A percentile compares a stretch with the other conserved stretches of the same genome.
Conservation (phyloP, 2,113 vertebrate species). For the Ellobius talpinus region DNA sequence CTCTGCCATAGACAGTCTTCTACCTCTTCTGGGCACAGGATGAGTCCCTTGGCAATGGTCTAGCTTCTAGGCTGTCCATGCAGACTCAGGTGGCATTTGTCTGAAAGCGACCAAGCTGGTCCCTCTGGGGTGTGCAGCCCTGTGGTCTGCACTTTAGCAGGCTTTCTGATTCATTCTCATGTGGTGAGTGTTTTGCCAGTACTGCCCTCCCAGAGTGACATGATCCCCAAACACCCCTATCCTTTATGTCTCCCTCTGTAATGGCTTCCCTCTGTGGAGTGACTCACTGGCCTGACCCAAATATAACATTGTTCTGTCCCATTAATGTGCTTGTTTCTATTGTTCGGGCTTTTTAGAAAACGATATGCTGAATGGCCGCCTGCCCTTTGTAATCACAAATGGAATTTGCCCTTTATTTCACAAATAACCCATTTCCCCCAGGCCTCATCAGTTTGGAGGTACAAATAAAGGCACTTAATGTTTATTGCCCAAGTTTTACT, state of each 20-base stretch:
- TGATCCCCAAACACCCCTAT: not conserved
- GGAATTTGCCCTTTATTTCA: slow-evolving; percentile 68
- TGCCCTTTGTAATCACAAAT: slow-evolving; percentile 54
- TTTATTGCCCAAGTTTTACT: slow-evolving; percentile 50
- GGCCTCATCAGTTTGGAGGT: slow-evolving; percentile 51
- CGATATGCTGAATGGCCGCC: not conserved
- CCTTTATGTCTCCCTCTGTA: not conserved
- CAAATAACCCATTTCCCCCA: slow-evolving; percentile 56
- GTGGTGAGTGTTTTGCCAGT: not conserved
- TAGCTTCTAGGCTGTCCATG: not conserved
- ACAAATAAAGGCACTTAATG: slow-evolving; percentile 60
- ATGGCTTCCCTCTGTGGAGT: not conserved
- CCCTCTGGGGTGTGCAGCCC: not conserved
- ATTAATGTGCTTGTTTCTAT: slow-evolving; percentile 11
- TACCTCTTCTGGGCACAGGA: not conserved
- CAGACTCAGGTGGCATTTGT: not conserved
- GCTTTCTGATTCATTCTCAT: not conserved
- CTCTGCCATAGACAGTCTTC: not conserved
- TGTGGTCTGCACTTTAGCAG: not conserved
- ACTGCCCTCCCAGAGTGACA: not conserved
- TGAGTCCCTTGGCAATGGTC: not conserved
- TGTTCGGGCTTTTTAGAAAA: slow-evolving; percentile 48
- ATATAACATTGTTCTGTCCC: not conserved
- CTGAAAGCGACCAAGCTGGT: not conserved
- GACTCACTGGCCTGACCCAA: not conserved